Evolutionary conservation across 2,113 vertebrate species (phyloP).

Genomic region (Polypterus bichir): DNA sequence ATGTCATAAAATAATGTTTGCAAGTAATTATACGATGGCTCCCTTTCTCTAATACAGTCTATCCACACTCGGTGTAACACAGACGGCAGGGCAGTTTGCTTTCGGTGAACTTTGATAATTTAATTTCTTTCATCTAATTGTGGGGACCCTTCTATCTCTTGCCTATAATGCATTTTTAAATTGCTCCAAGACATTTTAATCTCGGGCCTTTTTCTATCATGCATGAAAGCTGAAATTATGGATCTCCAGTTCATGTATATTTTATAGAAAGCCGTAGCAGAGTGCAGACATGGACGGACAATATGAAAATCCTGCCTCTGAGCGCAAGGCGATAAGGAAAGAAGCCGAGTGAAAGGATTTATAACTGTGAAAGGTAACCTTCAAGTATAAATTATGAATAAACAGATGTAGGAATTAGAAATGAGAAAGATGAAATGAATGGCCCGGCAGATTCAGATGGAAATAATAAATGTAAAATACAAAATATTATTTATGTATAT

Average conservation of each 20-base stretch:
- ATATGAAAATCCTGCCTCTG: slow-evolving; percentile 11
- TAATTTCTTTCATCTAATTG: slow-evolving; percentile 35
- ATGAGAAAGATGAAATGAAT: background rate
- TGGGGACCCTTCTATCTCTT: slow-evolving; percentile 21
- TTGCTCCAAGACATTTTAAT: slow-evolving; percentile 33
- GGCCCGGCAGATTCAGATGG: background rate
- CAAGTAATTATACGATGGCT: background rate
- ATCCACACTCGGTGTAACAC: background rate
- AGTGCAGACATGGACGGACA: slow-evolving; percentile 20
- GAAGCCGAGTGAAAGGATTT: background rate
- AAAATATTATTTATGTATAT: background rate
- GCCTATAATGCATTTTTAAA: slow-evolving; percentile 30
- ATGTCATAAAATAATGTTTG: background rate
- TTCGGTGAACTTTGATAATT: slow-evolving; percentile 33
- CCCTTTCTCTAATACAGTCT: background rate
- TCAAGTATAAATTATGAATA: slow-evolving; percentile 5
- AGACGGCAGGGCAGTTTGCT: background rate
- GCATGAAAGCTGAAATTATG: slow-evolving; percentile 31
- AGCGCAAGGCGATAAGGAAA: slow-evolving; percentile 16
- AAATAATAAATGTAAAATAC: too few species aligned
- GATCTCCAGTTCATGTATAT: slow-evolving; percentile 21
- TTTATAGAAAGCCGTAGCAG: slow-evolving; percentile 18
- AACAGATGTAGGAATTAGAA: slow-evolving; percentile 3
- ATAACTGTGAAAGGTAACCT: slow-evolving; percentile 3
- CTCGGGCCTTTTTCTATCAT: slow-evolving; percentile 23